Conservation (phyloP, 2,888 invertebrate species). For the Sympetrum striolatum region DNA sequence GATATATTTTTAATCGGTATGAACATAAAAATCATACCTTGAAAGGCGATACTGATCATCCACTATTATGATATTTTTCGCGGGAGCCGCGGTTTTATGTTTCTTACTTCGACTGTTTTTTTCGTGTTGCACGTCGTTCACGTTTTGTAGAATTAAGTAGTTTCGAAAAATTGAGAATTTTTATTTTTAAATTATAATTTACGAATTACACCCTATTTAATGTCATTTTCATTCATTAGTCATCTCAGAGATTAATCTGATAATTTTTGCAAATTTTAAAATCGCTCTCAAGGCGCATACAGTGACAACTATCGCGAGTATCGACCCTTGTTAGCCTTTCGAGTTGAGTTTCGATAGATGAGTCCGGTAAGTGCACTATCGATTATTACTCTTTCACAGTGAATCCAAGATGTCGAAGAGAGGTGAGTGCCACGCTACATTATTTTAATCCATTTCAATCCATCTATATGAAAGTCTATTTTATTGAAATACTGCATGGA, state of each 20-base stretch:
- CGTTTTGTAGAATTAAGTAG: too few species aligned
- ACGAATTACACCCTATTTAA: neutral
- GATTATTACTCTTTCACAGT: constrained; percentile 57
- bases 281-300: too few species aligned
- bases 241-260: too few species aligned
- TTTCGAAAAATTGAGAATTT: too few species aligned
- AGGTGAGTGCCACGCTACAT: constrained; percentile 59
- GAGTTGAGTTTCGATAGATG: neutral
- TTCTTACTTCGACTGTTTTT: neutral
- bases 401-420: constrained; percentile 65
- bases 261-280: neutral
- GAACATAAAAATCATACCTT: too few species aligned
- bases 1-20: too few species aligned
- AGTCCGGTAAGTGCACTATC: neutral
- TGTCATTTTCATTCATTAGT: neutral
- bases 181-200: too few species aligned
- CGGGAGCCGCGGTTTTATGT: neutral
- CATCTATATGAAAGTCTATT: neutral
- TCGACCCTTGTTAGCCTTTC: neutral
- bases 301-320: too few species aligned
- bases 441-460: neutral
- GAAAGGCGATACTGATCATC: neutral
- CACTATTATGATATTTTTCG: neutral
- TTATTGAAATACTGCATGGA: neutral
- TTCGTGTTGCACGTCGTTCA: too few species aligned